These are phyloP conservation scores for Onychomys leucogaster DNA, from an alignment of 2,797 vertebrate genomes.

Conservation along the genomic window DNA sequence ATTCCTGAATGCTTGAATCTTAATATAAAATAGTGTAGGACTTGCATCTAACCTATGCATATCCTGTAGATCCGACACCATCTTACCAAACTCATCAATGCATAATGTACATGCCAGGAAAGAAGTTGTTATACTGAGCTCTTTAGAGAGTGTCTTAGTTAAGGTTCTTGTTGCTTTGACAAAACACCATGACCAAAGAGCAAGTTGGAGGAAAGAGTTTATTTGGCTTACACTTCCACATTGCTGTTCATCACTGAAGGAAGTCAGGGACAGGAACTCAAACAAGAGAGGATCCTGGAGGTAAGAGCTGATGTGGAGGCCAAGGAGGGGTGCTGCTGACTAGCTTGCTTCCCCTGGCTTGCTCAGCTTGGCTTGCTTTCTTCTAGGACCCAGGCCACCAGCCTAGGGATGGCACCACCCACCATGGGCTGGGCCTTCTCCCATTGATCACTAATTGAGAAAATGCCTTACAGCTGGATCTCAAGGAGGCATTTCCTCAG, in stretches of 20 bases:
- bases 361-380: background rate
- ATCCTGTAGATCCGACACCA: background rate
- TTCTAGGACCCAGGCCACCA: background rate
- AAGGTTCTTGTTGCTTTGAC: background rate
- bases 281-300: background rate
- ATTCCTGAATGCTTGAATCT: background rate
- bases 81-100: no score
- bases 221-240: background rate
- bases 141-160: background rate
- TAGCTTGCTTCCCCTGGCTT: background rate
- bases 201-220: background rate
- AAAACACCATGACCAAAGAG: background rate
- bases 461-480: background rate
- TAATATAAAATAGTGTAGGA: background rate
- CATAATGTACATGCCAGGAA: background rate
- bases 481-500: background rate
- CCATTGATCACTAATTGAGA: background rate
- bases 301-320: background rate
- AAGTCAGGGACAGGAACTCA: background rate
- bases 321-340: background rate
- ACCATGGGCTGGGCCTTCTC: background rate
- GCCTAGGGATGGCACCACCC: background rate
- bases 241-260: background rate
- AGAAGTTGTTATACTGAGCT: background rate
- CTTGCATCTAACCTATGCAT: background rate